Evolutionary conservation across 1,140 invertebrate genomes (phyloP), one percentile per base, ranked within the genome.

Genomic region (Acromyrmex echinatior): DNA sequence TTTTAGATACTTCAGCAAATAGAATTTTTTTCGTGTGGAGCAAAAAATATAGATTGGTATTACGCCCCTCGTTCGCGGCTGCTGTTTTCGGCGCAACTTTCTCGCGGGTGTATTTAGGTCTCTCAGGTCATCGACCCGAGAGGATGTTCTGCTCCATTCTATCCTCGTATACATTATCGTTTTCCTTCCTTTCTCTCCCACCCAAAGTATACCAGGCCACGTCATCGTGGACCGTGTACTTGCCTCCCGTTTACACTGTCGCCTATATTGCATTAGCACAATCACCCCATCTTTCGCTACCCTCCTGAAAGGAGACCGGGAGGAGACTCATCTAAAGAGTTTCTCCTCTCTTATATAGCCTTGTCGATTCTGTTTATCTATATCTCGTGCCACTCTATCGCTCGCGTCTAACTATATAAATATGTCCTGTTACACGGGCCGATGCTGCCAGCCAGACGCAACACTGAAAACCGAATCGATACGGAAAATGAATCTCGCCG

Each of bases 381-480:
- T 39, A n/a, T 74, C 25, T 74, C 39, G 35, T 73, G 49, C 39
- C 56, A 16, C 21, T 39, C 35, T 81, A 56, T 58, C 78, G 31
- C 49, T 82, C 56, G 65, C 14, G 14, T n/a, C 31, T 25, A 65
- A 25, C 56, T 74, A 56, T 73, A 82, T 73, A 82, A 82, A 82
- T 58, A 74, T 25, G 35, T 31, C 53, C 16, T 18, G 35, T 3
- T 65, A 31, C 16, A 65, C 51, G 7, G 21, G 39, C 25, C 12
- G 68, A 71, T 60, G 21, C 66, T 60, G 79, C 49, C n/a, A 66
- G n/a, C 51, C 79, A 82, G 80, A 82, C 80, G 79, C 66, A 82
- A 73, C 53, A 74, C 68, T 62, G 68, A 62, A 82, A 82, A 74
- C 68, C 53, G 14, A 82, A 74, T 82, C 80, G 80, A 82, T 82